Percentiles rank a stretch among this genome's conserved stretches.
Evolutionary conservation across 2,797 vertebrate genomes (phyloP).

Genomic region (Acanthiza pusilla): DNA sequence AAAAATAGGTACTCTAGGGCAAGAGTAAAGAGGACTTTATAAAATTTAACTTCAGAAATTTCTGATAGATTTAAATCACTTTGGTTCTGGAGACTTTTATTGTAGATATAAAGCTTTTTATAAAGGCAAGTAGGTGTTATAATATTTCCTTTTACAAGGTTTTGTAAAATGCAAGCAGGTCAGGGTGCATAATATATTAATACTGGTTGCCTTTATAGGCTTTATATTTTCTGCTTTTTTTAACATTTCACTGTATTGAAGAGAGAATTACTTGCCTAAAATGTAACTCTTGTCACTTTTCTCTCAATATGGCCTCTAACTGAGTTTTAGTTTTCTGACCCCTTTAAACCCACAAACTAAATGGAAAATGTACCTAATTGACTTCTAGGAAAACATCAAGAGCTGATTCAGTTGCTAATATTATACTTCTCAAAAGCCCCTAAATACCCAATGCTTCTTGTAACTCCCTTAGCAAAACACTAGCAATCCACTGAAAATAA

Average conservation of each 20-base stretch:
- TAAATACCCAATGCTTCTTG: not conserved
- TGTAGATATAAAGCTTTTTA: not conserved
- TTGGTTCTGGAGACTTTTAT: not conserved
- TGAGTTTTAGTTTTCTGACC: not conserved
- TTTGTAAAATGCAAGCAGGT: not conserved
- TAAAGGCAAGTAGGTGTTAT: not conserved
- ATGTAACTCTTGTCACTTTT: not conserved
- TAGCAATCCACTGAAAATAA: slow-evolving; percentile 25
- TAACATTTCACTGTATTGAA: not conserved
- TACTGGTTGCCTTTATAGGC: not conserved
- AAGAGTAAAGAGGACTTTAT: not conserved
- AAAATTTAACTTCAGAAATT: not conserved
- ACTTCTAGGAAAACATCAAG: slow-evolving; percentile 30
- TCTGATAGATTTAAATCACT: not conserved
- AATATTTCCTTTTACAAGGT: not conserved
- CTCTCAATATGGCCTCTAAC: not conserved
- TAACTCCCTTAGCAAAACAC: not conserved
- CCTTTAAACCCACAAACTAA: not conserved
- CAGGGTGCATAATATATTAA: not conserved
- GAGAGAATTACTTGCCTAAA: not conserved
- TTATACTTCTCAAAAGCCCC: not conserved
- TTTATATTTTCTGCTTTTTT: not conserved
- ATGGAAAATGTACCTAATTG: slow-evolving; percentile 18
- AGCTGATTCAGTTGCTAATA: slow-evolving; percentile 23
- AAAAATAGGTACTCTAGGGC: not conserved